These are phyloP conservation scores for Drosophila algonquin DNA, from an alignment of 2,888 invertebrate genomes.

Conservation along the genomic window DNA sequence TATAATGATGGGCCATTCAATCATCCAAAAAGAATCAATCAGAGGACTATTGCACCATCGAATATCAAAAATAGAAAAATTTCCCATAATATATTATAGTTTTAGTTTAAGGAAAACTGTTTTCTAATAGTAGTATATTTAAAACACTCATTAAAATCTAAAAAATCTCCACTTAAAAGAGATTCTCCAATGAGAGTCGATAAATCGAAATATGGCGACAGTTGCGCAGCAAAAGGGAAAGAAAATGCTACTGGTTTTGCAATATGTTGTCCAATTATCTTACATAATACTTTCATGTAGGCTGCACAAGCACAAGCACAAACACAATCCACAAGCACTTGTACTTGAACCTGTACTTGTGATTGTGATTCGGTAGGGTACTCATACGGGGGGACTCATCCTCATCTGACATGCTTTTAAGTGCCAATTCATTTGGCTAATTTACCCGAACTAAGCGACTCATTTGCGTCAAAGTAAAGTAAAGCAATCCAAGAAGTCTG, in stretches of 20 bases:
- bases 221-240: constrained; percentile 11
- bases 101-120: no score
- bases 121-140: no score
- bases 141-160: no score
- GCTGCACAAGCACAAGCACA: not conserved
- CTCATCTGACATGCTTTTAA: constrained; percentile 37
- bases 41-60: no score
- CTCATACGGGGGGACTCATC: not conserved
- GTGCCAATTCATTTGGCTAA: constrained; percentile 63
- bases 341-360: constrained; percentile 38
- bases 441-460: constrained; percentile 68
- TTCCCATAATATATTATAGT: no score
- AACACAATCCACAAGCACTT: not conserved
- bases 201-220: no score
- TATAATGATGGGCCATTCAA: no score
- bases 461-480: constrained; percentile 69
- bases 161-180: no score
- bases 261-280: constrained; percentile 21
- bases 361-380: no score
- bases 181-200: no score
- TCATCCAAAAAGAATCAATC: no score
- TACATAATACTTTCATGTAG: constrained; percentile 17
- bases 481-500: constrained; percentile 47
- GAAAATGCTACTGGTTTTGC: constrained; percentile 11
- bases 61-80: no score